Evolutionary conservation across 2,113 vertebrate genomes (phyloP), one percentile per base, ranked within the genome.

Genomic region (Mesoclemmys tuberculata): DNA sequence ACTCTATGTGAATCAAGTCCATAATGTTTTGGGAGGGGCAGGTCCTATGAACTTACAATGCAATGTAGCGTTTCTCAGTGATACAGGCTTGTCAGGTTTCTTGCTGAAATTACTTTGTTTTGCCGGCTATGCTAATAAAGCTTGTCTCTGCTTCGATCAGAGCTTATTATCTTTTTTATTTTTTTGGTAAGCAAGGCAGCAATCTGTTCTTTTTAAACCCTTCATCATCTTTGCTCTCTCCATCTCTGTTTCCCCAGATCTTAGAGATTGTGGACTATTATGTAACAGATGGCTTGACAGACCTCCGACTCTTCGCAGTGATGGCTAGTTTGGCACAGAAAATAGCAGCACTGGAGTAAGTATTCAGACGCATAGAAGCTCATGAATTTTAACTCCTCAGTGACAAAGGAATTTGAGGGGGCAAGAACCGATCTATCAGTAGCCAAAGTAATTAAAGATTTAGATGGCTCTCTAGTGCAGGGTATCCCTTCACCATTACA

Each of bases 231-330:
- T 98, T 84, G 41, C 97, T 97, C 96, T 96, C 95, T 93, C 95
- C 96, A 97, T 97, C 96, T 97, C 96, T 85, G 94, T 87, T 97
- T 96, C 96, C 97, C 97, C 96, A 99, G 99, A 99, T 99, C 98
- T 98, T 99, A 96, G 98, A 99, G 98, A 98, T 99, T 98, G 98
- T 99, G 98, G 99, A 98, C 98, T 99, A 99, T 98, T 98, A 98
- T 97, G 99, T 99, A 98, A 99, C 99, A 98, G 99, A 99, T 98
- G 99, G 99, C 93, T 99, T 98, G 89, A 99, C 99, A 98, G 99
- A 99, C 98, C 98, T 99, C 97, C 97, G 98, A 98, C 99, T 99
- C 97, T 99, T 99, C 92, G 99, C 98, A 0, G 99, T 98, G 96
- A 98, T 99, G 94, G 98, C 99, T 94, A 99, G 99, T 97, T 99